A percentile compares a stretch with the other conserved stretches of the same genome.
Conservation (phyloP, 1,140 invertebrate species). For the Atta cephalotes region DNA sequence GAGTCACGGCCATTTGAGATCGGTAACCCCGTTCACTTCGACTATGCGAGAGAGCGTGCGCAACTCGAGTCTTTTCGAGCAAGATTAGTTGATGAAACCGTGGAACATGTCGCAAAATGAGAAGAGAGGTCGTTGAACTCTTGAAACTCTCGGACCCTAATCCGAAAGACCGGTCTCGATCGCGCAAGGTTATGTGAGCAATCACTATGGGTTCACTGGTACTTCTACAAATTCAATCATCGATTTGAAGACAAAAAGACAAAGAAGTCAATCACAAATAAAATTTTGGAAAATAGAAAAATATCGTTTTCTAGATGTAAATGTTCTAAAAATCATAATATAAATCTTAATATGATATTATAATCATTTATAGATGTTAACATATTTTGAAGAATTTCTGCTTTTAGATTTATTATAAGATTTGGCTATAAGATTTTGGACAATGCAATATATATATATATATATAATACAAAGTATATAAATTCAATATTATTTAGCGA, state of each 20-base stretch:
- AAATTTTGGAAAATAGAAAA: neutral
- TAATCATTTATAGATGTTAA: neutral
- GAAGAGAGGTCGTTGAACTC: conserved; percentile 64
- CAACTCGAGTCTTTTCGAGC: conserved; percentile 27
- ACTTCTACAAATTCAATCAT: neutral
- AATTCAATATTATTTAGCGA: conserved; percentile 10
- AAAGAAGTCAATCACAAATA: neutral
- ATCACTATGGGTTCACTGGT: conserved; percentile 29
- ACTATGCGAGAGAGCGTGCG: conserved; percentile 32
- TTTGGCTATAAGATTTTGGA: neutral
- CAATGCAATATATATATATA: neutral
- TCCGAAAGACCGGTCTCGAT: conserved; percentile 72
- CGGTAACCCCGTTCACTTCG: conserved; percentile 66
- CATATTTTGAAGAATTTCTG: neutral
- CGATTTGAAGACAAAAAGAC: neutral
- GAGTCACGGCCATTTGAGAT: conserved; percentile 70
- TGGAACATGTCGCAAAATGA: conserved; percentile 38
- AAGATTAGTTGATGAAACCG: conserved; percentile 7
- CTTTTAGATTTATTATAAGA: neutral
- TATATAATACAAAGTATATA: neutral
- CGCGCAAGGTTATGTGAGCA: conserved; percentile 68
- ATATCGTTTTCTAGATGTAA: neutral
- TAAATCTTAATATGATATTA: conserved; percentile 8
- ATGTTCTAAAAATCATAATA: neutral
- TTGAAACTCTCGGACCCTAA: conserved; percentile 60